A percentile compares a stretch with the other conserved stretches of the same genome.
These are phyloP conservation scores for Hypotaenidia philippensis DNA, from an alignment of 2,797 vertebrate genomes.

Conservation along the genomic window DNA sequence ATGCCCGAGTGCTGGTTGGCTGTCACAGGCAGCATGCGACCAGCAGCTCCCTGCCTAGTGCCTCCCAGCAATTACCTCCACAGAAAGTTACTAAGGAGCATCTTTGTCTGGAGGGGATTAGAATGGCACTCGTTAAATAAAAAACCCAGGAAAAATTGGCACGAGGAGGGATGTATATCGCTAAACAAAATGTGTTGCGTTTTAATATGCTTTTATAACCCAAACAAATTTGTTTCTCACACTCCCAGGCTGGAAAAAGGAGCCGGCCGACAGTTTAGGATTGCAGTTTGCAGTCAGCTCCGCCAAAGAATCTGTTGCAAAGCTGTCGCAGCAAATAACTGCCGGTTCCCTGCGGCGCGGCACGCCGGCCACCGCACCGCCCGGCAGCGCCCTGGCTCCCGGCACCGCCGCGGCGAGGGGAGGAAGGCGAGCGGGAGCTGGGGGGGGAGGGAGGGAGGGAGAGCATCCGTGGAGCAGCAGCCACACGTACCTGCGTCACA, in stretches of 20 bases:
- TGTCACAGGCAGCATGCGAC: neutral
- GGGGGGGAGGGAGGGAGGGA: neutral
- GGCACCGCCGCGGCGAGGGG: neutral
- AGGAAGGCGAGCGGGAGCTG: neutral
- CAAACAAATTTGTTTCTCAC: slow-evolving; percentile 85
- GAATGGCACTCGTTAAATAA: slow-evolving; percentile 39
- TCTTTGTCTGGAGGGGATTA: slow-evolving; percentile 62
- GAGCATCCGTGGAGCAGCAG: neutral
- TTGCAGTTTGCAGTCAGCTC: slow-evolving; percentile 70
- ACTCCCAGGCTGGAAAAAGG: slow-evolving; percentile 78
- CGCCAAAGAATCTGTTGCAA: slow-evolving; percentile 66
- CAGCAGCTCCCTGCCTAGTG: neutral
- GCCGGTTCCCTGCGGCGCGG: neutral
- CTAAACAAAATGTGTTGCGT: slow-evolving; percentile 85
- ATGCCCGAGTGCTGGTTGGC: neutral
- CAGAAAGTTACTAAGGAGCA: slow-evolving; percentile 36
- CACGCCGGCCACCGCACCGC: neutral
- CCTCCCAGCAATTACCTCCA: slow-evolving; percentile 33
- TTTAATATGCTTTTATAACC: slow-evolving; percentile 83
- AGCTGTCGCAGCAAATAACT: slow-evolving; percentile 57
- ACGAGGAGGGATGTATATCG: slow-evolving; percentile 77
- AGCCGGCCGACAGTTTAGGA: slow-evolving; percentile 68
- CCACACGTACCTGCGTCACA: neutral
- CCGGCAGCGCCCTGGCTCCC: neutral
- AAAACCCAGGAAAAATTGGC: slow-evolving; percentile 63